These are phyloP conservation scores for Oxyscelio sp. DNA, from an alignment of 2,888 invertebrate genomes.

Conservation along the genomic window DNA sequence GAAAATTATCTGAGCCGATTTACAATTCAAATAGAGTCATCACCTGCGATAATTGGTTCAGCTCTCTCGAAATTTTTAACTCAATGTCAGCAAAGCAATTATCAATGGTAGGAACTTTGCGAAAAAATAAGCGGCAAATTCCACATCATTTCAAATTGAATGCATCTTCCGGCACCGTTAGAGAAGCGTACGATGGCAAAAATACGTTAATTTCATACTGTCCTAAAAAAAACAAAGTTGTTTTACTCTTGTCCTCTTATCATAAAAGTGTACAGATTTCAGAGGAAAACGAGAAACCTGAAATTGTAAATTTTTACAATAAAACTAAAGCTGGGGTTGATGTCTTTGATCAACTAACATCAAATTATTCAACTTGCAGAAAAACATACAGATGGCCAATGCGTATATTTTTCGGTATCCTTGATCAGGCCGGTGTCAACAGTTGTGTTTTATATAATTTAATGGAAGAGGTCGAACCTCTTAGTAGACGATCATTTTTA, in stretches of 20 bases:
- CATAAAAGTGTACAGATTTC: slow-evolving; percentile 3
- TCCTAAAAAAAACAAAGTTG: slow-evolving; percentile 21
- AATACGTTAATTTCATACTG: slow-evolving; percentile 32
- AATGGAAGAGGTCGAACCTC: neutral
- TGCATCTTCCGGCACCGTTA: neutral
- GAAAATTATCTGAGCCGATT: neutral
- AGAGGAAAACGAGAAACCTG: neutral
- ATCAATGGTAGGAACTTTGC: slow-evolving; percentile 25
- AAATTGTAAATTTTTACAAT: slow-evolving; percentile 10
- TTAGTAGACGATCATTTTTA: neutral
- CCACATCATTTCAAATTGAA: slow-evolving; percentile 9
- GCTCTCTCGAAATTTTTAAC: slow-evolving; percentile 19
- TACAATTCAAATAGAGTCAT: slow-evolving; percentile 23
- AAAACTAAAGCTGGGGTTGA: slow-evolving; percentile 2
- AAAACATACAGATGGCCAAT: neutral
- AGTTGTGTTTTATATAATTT: slow-evolving; percentile 23
- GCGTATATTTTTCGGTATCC: slow-evolving; percentile 5
- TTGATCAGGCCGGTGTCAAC: slow-evolving; percentile 19
- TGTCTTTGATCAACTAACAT: neutral
- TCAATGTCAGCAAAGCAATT: slow-evolving; percentile 14
- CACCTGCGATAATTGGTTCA: slow-evolving; percentile 48
- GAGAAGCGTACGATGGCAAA: slow-evolving; percentile 4
- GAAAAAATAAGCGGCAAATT: slow-evolving; percentile 46
- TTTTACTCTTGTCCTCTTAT: slow-evolving; percentile 20
- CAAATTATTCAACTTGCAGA: neutral